phyloP scores from a whole-genome alignment of 2,797 vertebrate genomes.

The Manis pentadactyla region DNA sequence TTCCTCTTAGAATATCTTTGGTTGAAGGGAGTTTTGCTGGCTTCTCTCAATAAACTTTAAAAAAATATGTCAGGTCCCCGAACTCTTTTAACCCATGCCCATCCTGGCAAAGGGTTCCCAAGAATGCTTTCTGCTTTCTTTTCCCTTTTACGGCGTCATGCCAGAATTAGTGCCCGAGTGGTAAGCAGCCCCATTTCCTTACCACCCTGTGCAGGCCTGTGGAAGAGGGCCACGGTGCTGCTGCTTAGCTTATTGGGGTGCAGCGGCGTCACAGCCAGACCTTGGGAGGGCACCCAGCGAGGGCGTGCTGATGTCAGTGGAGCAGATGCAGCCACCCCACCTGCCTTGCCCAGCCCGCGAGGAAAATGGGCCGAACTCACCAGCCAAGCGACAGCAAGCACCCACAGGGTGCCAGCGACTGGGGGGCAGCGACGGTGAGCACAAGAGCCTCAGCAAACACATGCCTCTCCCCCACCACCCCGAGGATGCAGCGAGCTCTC shows the following conservation, averaged over 20 bases:
- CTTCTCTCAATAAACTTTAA: conserved; percentile 36
- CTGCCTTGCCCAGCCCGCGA: background rate
- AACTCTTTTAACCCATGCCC: background rate
- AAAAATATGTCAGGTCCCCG: conserved; percentile 5
- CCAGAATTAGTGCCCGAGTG: background rate
- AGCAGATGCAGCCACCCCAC: too few species aligned
- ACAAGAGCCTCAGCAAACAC: background rate
- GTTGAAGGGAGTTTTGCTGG: background rate
- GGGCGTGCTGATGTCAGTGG: too few species aligned
- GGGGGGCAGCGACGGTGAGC: background rate
- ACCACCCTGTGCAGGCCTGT: too few species aligned
- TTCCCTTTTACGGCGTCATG: rapidly evolving
- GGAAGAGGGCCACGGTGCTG: too few species aligned
- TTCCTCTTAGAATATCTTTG: conserved; percentile 56
- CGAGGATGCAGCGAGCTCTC: background rate
- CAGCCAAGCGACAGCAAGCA: background rate
- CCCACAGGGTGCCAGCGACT: too few species aligned
- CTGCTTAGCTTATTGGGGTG: background rate
- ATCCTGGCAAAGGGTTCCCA: background rate
- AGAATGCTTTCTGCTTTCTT: background rate
- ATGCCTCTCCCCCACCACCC: background rate
- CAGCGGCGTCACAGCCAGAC: background rate
- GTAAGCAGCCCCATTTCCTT: background rate
- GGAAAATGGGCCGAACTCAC: background rate
- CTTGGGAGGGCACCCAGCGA: rapidly evolving